Percentiles rank a stretch among this genome's conserved stretches.
Conservation (phyloP, 2,113 vertebrate genomes). For the Cheilinus undulatus region DNA sequence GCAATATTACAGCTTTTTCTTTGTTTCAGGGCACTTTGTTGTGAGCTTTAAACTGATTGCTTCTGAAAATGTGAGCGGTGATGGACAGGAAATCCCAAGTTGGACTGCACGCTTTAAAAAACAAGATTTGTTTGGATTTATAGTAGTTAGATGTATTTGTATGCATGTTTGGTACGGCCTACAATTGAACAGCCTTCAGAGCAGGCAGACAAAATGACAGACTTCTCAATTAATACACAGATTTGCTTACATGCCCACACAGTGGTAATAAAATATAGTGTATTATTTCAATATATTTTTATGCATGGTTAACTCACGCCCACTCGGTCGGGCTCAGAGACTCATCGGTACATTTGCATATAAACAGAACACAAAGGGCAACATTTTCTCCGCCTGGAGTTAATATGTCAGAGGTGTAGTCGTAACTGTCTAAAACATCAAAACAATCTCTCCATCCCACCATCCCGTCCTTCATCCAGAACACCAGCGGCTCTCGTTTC, state of each 20-base stretch:
- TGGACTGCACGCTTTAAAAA: background rate
- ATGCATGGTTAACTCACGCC: slow-evolving; percentile 36
- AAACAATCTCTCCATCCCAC: background rate
- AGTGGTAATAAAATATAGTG: slow-evolving; percentile 28
- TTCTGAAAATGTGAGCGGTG: slow-evolving; percentile 44
- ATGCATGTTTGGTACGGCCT: background rate
- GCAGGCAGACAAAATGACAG: slow-evolving; percentile 26
- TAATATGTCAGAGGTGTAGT: slow-evolving; percentile 4
- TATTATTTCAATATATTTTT: slow-evolving; percentile 25
- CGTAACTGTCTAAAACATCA: slow-evolving; percentile 2
- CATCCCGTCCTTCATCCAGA: slow-evolving; percentile 11
- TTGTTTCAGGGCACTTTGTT: slow-evolving; percentile 47
- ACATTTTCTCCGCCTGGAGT: slow-evolving; percentile 12
- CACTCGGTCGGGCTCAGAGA: slow-evolving; percentile 31
- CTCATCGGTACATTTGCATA: slow-evolving; percentile 44
- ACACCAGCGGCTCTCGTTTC: background rate
- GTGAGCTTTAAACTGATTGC: slow-evolving; percentile 52
- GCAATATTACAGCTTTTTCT: slow-evolving; percentile 50
- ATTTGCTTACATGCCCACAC: slow-evolving; percentile 41
- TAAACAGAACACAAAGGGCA: slow-evolving; percentile 24
- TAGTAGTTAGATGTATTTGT: background rate
- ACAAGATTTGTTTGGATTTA: background rate
- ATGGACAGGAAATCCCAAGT: slow-evolving; percentile 33
- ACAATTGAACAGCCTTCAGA: slow-evolving; percentile 37
- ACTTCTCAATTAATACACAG: slow-evolving; percentile 38